Base-by-base conservation (phyloP, 2,888 invertebrate genomes). In the Leptinotarsa rubiginosa region DNA sequence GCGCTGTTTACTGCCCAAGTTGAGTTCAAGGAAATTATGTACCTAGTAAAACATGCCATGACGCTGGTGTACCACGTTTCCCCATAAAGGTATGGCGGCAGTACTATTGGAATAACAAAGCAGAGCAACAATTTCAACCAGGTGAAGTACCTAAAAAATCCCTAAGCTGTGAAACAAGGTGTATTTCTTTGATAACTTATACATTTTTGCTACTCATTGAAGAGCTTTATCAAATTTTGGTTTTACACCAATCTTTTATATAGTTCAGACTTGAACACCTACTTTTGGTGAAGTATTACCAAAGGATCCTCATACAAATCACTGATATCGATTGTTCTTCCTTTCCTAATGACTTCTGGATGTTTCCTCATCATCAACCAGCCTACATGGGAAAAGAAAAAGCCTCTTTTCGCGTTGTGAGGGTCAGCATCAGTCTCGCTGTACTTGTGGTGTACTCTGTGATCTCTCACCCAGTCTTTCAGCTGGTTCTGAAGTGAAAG, bases 1-100 rank as follows among this genome's bases (percentile, higher is more conserved):
- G 95, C 95, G 77, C 95, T 95, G 89, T 97, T 97, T 54, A 97
- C 96, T 75, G 95, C 90, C 97, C 96, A 97, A 1, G 97, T 97
- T 75, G 93, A 93, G 87, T 97, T 95, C 71, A 97, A 90, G 64
- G 93, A 92, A 86, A 93, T 91, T 47, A 93, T 90, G 88, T 96
- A 97, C 69, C 97, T 92, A 86, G 96, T 91, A 85, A 94, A 90
- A 54, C 93, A 91, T 3, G 62, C 72, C n/a, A 92, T 92, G 89
- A 91, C 93, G 1, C 93, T 90, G 82, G 92, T 93, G 50, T 86
- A 77, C 88, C 91, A 92, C 1, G 89, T 89, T 87, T 97, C 97
- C 52, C 91, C 91, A 96, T 96, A 97, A 47, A 89, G 88, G 85
- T 93, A 94, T 81, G 93, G 92, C 0, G 97, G 96, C 3, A 95